Evolutionary conservation across 1,140 invertebrate species (phyloP).

Genomic region (Epicauta chinensis): DNA sequence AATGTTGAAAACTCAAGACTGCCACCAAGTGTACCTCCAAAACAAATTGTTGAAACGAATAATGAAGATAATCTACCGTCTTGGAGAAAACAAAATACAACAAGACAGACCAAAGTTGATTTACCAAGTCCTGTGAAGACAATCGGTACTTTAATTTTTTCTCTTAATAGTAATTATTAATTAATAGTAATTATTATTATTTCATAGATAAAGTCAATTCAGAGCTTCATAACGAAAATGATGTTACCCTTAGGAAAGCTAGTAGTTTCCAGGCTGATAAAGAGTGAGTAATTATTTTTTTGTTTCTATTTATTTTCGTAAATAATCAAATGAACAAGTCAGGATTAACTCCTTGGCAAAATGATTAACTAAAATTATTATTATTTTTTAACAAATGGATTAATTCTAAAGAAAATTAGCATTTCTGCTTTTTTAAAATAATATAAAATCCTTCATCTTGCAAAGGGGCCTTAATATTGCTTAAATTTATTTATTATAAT

Average conservation of each 20-base stretch:
- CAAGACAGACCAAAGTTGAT: conserved; percentile 29
- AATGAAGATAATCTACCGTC: conserved; percentile 52
- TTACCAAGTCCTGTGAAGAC: conserved; percentile 38
- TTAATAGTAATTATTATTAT: conserved; percentile 13
- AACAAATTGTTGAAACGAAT: conserved; percentile 46
- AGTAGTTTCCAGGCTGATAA: conserved; percentile 36
- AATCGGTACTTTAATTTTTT: conserved; percentile 24
- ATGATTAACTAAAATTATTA: conserved; percentile 17
- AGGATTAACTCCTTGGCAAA: conserved; percentile 33
- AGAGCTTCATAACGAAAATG: conserved; percentile 32
- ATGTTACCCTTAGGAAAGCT: conserved; percentile 31
- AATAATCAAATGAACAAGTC: not conserved
- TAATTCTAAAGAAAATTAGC: not conserved
- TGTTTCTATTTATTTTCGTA: not conserved
- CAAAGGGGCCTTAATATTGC: conserved; percentile 18
- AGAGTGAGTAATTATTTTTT: conserved; percentile 30
- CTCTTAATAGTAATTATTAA: conserved; percentile 5
- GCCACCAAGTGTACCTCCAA: conserved; percentile 48
- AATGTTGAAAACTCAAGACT: conserved; percentile 25
- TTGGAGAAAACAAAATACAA: conserved; percentile 56
- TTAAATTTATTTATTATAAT: not conserved
- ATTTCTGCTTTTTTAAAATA: conserved; percentile 5
- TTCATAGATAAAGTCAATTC: conserved; percentile 17
- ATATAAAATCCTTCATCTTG: conserved; percentile 28
- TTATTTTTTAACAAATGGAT: no score